Conservation (phyloP, 2,888 invertebrate genomes). For the Acanthosepion esculentum region DNA sequence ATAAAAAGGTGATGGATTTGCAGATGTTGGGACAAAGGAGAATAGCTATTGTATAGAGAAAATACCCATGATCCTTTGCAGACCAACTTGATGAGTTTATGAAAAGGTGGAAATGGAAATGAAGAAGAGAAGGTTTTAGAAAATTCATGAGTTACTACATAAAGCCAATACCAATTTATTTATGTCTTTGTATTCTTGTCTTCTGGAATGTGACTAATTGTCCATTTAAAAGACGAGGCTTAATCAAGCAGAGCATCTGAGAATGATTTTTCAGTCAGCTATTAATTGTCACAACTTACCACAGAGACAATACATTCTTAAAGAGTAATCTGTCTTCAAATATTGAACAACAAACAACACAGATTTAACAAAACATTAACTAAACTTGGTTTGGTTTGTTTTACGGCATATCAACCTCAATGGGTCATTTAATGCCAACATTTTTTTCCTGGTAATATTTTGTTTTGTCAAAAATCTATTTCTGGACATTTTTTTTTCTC, state of each 20-base stretch:
- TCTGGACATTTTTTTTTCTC: too few species aligned
- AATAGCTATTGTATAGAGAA: not conserved
- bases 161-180: not conserved
- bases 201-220: not conserved
- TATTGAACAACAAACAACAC: not conserved
- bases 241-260: not conserved
- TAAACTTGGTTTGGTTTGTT: not conserved
- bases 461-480: too few species aligned
- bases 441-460: too few species aligned
- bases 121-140: not conserved
- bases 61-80: not conserved
- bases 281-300: not conserved
- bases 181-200: not conserved
- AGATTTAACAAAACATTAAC: not conserved
- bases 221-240: not conserved
- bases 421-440: too few species aligned
- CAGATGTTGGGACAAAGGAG: not conserved
- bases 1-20: not conserved
- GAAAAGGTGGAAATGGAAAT: not conserved
- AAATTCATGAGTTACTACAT: not conserved
- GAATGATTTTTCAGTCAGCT: not conserved
- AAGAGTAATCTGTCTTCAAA: not conserved
- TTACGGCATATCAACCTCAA: too few species aligned
- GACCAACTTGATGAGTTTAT: not conserved
- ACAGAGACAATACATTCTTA: not conserved